Percentiles rank a stretch among this genome's conserved stretches.
These are phyloP conservation scores for Danio kyathit DNA, from an alignment of 2,797 vertebrate species.

Conservation along the genomic window DNA sequence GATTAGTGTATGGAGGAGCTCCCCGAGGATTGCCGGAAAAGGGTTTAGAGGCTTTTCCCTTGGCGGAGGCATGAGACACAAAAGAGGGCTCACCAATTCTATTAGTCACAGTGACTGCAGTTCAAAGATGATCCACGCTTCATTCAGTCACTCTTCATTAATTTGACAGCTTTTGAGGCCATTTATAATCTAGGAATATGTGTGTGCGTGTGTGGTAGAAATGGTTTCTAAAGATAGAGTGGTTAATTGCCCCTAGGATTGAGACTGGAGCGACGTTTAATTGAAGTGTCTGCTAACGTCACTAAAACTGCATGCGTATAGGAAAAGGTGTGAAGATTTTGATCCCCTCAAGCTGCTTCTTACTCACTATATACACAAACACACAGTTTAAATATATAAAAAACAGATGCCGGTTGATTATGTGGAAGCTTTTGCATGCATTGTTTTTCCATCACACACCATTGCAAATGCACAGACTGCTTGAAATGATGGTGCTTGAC, in stretches of 20 bases:
- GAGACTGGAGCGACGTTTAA: slow-evolving; percentile 43
- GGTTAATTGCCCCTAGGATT: slow-evolving; percentile 46
- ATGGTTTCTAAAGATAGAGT: slow-evolving; percentile 49
- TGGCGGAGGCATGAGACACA: slow-evolving; percentile 49
- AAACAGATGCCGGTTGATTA: background rate
- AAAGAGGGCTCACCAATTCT: slow-evolving; percentile 59
- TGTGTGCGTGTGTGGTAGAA: slow-evolving; percentile 27
- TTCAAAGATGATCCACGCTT: slow-evolving; percentile 64
- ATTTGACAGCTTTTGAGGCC: slow-evolving; percentile 63
- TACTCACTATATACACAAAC: background rate
- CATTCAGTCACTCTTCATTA: slow-evolving; percentile 63
- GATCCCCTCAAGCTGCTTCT: slow-evolving; percentile 1
- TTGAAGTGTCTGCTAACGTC: slow-evolving; percentile 48
- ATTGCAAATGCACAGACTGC: background rate
- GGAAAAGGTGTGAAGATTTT: background rate
- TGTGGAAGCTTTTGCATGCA: too few relatives aligned
- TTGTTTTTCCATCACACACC: background rate
- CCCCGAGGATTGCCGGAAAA: slow-evolving; percentile 53
- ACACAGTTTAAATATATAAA: background rate
- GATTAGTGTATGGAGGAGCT: slow-evolving; percentile 55
- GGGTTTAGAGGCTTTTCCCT: slow-evolving; percentile 61
- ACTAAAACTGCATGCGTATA: background rate
- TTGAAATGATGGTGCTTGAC: background rate
- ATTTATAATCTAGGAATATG: slow-evolving; percentile 50
- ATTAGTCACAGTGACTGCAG: slow-evolving; percentile 63